Percentiles rank a stretch among this genome's conserved stretches.
phyloP scores from a whole-genome alignment of 1,140 invertebrate species.

The Cheumatopsyche charites region DNA sequence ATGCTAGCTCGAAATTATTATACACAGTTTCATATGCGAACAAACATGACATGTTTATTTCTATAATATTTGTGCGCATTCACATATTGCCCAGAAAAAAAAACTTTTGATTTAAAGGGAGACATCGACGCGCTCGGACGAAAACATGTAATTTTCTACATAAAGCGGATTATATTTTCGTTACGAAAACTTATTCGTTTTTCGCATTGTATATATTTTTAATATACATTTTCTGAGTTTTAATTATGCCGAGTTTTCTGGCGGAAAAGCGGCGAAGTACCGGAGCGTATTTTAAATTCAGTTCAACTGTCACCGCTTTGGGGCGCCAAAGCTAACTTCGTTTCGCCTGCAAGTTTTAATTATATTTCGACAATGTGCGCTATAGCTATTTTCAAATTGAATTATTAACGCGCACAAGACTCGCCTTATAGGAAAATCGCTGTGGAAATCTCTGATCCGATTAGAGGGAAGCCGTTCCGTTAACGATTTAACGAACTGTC shows the following conservation, averaged over 20 bases:
- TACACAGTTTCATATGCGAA: background rate
- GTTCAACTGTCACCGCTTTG: slow-evolving; percentile 16
- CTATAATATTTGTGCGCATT: too few species aligned
- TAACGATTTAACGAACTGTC: background rate
- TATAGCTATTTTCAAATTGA: slow-evolving; percentile 11
- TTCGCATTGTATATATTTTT: too few species aligned
- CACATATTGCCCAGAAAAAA: too few species aligned
- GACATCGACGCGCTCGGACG: too few species aligned
- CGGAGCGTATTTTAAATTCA: background rate
- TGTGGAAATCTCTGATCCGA: background rate
- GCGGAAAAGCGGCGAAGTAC: background rate
- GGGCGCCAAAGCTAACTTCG: slow-evolving; percentile 3
- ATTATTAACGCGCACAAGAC: background rate
- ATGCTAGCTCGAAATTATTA: background rate
- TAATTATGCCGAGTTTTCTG: too few species aligned
- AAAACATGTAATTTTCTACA: too few species aligned
- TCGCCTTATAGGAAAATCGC: background rate
- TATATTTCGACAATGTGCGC: background rate
- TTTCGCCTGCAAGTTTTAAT: slow-evolving; percentile 10
- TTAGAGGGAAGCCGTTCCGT: background rate
- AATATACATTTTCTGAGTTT: too few species aligned
- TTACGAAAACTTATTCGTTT: too few species aligned
- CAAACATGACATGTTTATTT: too few species aligned
- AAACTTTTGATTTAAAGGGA: too few species aligned
- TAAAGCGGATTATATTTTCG: too few species aligned